Evolutionary conservation across 2,797 vertebrate genomes (phyloP).

Genomic region (Octomys mimax): DNA sequence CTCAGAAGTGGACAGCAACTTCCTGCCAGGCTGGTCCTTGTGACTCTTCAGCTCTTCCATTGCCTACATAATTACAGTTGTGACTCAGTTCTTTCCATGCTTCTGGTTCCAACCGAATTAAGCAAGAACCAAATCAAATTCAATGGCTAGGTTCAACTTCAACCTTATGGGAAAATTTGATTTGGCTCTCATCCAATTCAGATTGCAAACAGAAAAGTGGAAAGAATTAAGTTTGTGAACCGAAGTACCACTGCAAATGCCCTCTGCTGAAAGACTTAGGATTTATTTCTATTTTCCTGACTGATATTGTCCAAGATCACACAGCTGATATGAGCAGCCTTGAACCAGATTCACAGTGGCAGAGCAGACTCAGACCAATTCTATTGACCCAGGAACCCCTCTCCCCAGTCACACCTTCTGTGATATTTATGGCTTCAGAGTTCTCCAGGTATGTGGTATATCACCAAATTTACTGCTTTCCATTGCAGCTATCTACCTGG

Average conservation of each 20-base stretch:
- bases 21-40: not conserved
- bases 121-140: not conserved
- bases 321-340: not conserved
- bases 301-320: not conserved
- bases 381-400: not conserved
- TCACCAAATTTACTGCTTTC: not conserved
- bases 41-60: not conserved
- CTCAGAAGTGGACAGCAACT: not conserved
- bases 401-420: no score
- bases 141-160: not conserved
- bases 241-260: not conserved
- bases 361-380: not conserved
- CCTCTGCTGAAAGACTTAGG: not conserved
- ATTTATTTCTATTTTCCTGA: slow-evolving; percentile 11
- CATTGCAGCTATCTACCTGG: not conserved
- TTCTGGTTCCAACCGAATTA: not conserved
- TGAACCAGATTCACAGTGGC: not conserved
- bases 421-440: not conserved
- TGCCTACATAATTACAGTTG: not conserved
- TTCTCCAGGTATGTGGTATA: not conserved
- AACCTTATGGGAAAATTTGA: not conserved
- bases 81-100: not conserved
- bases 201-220: not conserved
- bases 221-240: not conserved
- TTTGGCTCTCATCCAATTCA: not conserved